These are phyloP conservation scores for Aplodontia rufa DNA, from an alignment of 2,113 vertebrate species.

Conservation along the genomic window DNA sequence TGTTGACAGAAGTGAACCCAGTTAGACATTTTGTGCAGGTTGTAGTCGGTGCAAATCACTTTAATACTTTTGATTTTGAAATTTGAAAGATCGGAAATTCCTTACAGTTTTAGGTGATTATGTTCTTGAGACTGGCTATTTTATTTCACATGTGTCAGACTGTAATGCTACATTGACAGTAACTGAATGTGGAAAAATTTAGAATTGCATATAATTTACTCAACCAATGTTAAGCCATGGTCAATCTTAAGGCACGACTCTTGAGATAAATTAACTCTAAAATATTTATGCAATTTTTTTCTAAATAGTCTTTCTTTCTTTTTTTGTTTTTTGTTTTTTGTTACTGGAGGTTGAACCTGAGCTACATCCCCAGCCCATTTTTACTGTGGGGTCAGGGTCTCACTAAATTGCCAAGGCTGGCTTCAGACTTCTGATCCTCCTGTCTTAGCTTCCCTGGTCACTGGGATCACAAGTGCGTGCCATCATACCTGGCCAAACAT, in stretches of 20 bases:
- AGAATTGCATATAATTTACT: slow-evolving; percentile 14
- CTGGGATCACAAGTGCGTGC: no score
- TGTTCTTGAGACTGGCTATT: not conserved
- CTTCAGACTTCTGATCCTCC: no score
- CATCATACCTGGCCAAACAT: not conserved
- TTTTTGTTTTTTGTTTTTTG: not conserved
- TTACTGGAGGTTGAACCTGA: no score
- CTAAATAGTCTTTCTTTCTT: slow-evolving; percentile 45
- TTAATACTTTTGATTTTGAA: slow-evolving; percentile 22
- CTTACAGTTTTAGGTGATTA: not conserved
- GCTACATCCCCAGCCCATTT: no score
- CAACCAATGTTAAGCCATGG: not conserved
- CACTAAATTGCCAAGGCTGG: no score
- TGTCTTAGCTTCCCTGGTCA: no score
- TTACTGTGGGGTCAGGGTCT: no score
- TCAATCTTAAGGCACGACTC: not conserved
- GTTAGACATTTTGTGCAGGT: not conserved
- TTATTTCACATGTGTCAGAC: not conserved
- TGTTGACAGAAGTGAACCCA: not conserved
- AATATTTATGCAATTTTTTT: slow-evolving; percentile 2
- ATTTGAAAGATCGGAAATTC: slow-evolving; percentile 44
- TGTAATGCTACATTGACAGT: not conserved
- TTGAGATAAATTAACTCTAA: not conserved
- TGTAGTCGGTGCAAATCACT: slow-evolving; percentile 24
- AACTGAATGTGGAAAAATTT: slow-evolving; percentile 32